A percentile compares a stretch with the other conserved stretches of the same genome.
Conservation (phyloP, 2,888 invertebrate genomes). For the Noctua janthe region DNA sequence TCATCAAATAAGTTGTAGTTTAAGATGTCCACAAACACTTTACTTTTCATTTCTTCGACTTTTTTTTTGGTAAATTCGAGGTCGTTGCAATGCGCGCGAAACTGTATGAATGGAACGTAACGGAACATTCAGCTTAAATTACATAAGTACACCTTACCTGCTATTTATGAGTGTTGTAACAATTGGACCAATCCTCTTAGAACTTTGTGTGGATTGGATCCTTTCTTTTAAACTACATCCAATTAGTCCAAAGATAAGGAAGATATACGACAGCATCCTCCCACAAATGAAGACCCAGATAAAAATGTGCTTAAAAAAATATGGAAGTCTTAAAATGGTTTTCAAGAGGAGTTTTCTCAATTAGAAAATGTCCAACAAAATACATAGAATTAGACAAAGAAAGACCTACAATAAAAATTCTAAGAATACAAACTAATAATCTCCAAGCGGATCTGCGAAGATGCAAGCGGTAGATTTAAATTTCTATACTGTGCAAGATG, state of each 20-base stretch:
- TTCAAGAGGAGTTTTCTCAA: background rate
- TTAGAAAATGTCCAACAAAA: background rate
- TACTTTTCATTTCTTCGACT: background rate
- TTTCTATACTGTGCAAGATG: slow-evolving; percentile 23
- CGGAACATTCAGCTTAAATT: background rate
- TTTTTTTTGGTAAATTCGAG: background rate
- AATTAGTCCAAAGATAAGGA: background rate
- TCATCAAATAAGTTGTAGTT: background rate
- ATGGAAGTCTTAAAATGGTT: background rate
- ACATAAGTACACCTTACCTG: background rate
- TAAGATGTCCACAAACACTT: background rate
- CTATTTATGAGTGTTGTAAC: background rate
- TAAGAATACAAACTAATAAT: background rate
- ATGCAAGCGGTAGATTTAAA: slow-evolving; percentile 10
- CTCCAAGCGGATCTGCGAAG: slow-evolving; percentile 22
- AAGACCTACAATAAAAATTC: background rate
- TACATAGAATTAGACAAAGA: background rate
- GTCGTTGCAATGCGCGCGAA: slow-evolving; percentile 23
- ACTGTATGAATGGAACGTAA: slow-evolving; percentile 20
- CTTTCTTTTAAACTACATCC: background rate
- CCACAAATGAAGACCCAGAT: background rate
- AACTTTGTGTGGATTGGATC: background rate
- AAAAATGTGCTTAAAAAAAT: background rate
- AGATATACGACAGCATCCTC: background rate
- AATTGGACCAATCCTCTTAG: background rate